Base-by-base conservation (phyloP, 2,888 invertebrate species). In the Axea sp. region DNA sequence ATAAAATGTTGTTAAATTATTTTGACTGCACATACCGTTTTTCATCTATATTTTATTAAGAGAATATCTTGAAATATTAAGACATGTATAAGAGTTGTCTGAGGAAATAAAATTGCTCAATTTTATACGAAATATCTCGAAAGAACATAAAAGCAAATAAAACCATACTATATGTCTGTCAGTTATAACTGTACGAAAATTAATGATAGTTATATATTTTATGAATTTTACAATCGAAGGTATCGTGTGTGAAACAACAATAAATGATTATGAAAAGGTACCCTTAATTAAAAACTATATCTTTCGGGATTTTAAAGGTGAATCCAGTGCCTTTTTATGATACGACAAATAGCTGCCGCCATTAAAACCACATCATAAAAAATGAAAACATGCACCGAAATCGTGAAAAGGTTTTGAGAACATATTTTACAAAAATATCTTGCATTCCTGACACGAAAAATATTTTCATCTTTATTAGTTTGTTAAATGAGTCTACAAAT, bases 281-380 rank as follows among this genome's bases (percentile, higher is more conserved):
- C 28, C 45, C 45, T 72, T 72, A 72, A 72, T 72, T 72, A 72
- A 73, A 73, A 73, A 59, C 39, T 51, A 47, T 65, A 65, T 65
- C 51, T 73, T 41, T 47, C 39, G 22, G 53, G 28, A 49, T 60
- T 65, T 67, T 51, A 60, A 49, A 53, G 60, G 67, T 55, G 67
- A 51, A 19, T 47, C 35, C 55, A 39, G 47, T 30, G 60, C 49
- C 30, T 59, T 73, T 73, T 73, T 73, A 73, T 67, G 73, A 60
- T 67, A 47, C 73, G 53, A 73, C 73, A 67, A 73, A 73, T 67
- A 67, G 41, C 53, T 60, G 67, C 47, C 26, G 67, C 67, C 67
- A 67, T 67, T 73, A 73, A 73, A 73, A 67, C 62, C 49, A 67
- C 67, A 49, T 73, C 73, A 67, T 67, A 73, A 73, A 73, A 68